phyloP scores from a whole-genome alignment of 2,113 vertebrate species.

The Orycteropus afer region DNA sequence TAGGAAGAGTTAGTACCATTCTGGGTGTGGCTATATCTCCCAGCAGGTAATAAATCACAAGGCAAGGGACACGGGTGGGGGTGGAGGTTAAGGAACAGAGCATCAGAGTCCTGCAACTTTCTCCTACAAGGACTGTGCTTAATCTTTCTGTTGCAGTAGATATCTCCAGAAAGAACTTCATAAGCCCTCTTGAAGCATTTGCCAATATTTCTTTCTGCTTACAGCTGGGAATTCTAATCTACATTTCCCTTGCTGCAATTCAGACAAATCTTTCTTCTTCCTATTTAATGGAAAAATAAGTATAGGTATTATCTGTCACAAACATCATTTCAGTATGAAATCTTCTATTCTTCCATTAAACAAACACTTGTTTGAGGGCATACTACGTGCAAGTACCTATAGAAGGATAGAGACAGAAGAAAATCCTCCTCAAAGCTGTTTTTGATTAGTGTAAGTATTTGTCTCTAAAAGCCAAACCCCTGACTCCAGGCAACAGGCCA shows the following conservation, averaged over 20 bases:
- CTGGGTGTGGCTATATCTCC: neutral
- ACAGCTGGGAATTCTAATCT: conserved; percentile 4
- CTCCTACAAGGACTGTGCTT: neutral
- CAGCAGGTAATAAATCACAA: neutral
- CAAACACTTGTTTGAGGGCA: neutral
- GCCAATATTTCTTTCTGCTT: neutral
- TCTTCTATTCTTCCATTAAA: neutral
- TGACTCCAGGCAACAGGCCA: conserved; percentile 49
- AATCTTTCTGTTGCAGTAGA: neutral
- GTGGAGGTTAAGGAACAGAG: neutral
- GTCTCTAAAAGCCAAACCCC: conserved; percentile 49
- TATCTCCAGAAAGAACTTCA: neutral
- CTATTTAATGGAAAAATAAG: neutral
- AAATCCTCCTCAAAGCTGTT: conserved; percentile 49
- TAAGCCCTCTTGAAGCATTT: neutral
- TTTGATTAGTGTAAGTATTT: conserved; percentile 31
- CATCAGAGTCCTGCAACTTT: neutral
- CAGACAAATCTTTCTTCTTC: neutral
- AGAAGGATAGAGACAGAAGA: neutral
- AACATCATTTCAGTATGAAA: neutral
- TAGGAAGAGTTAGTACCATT: neutral
- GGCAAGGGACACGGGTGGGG: neutral
- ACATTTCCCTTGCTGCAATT: neutral
- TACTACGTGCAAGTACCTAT: neutral
- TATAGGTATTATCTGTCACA: neutral